Evolutionary conservation across 2,113 vertebrate species (phyloP).

Genomic region (Alces alces): DNA sequence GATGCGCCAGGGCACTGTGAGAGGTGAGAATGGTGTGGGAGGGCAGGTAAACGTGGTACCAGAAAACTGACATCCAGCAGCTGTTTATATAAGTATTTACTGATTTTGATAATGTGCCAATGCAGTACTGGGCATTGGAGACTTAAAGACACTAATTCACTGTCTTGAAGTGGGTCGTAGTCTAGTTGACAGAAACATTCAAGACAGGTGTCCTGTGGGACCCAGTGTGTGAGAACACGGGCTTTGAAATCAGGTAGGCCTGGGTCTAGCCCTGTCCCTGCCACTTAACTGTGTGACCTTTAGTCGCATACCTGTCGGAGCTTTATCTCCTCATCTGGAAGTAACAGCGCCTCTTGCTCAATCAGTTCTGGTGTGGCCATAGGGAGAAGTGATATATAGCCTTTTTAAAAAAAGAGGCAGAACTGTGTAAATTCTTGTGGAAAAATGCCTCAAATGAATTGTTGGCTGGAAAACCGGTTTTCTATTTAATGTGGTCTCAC

Average conservation of each 20-base stretch:
- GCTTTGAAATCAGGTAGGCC: not conserved
- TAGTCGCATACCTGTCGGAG: not conserved
- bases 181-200: not conserved
- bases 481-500: not conserved
- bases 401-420: not conserved
- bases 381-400: not conserved
- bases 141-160: too few relatives aligned
- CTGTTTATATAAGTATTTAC: not conserved
- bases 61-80: not conserved
- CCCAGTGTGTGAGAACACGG: not conserved
- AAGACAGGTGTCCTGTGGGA: not conserved
- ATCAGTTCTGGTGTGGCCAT: not conserved
- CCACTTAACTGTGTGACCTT: not conserved
- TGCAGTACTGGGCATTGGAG: not conserved
- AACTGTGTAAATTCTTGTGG: not conserved
- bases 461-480: not conserved
- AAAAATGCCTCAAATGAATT: not conserved
- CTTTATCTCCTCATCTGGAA: not conserved
- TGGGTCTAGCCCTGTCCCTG: not conserved
- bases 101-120: not conserved
- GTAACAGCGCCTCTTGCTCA: not conserved
- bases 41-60: not conserved
- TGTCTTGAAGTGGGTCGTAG: not conserved
- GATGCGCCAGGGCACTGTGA: not conserved
- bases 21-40: not conserved